These are phyloP conservation scores for Netta rufina DNA, from an alignment of 2,797 vertebrate genomes.

Conservation along the genomic window DNA sequence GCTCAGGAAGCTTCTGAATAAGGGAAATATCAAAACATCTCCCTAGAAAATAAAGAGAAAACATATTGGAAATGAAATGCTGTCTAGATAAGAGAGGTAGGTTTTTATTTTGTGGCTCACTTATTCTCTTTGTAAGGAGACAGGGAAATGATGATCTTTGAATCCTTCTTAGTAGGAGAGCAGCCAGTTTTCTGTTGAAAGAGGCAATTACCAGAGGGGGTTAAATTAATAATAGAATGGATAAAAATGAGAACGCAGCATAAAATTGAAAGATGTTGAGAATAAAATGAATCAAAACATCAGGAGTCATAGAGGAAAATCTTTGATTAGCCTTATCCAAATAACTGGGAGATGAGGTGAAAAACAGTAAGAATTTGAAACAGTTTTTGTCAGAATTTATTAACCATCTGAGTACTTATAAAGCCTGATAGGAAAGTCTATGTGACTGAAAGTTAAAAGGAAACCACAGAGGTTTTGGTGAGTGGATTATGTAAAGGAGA, in stretches of 20 bases:
- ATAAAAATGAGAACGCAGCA: not conserved
- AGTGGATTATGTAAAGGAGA: not conserved
- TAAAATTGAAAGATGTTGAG: not conserved
- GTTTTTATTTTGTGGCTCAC: not conserved
- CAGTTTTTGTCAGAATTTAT: not conserved
- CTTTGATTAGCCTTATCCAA: not conserved
- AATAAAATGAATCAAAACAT: constrained; percentile 5
- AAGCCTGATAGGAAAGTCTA: not conserved
- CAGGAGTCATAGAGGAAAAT: not conserved
- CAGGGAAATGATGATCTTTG: not conserved
- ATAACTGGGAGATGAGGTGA: not conserved
- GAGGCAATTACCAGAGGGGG: not conserved
- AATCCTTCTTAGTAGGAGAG: not conserved
- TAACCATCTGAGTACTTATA: not conserved
- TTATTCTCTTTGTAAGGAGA: not conserved
- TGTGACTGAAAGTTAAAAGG: not conserved
- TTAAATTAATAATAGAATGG: not conserved
- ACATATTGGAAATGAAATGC: not conserved
- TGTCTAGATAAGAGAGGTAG: not conserved
- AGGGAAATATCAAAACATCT: not conserved
- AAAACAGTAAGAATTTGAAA: not conserved
- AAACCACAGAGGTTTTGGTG: not conserved
- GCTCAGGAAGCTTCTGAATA: not conserved
- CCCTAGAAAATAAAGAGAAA: not conserved
- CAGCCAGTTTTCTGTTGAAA: not conserved